A percentile compares a stretch with the other conserved stretches of the same genome.
phyloP scores from a whole-genome alignment of 2,797 vertebrate species.

The Myotis findleyi region DNA sequence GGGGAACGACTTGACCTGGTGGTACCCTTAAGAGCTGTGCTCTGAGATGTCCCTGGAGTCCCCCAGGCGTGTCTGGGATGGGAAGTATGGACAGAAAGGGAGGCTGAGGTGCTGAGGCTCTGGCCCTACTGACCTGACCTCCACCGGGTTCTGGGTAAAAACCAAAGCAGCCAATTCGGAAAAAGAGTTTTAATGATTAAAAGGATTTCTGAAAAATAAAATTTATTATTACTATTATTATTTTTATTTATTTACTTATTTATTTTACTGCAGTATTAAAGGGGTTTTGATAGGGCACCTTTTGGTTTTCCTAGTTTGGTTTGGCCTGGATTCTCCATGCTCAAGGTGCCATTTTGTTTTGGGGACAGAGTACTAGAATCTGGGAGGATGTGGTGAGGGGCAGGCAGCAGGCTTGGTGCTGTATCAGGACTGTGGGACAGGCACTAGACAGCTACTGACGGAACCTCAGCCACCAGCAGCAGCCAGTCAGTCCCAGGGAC shows the following conservation, averaged over 20 bases:
- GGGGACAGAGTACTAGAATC: background rate
- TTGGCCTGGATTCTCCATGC: background rate
- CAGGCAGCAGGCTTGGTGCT: background rate
- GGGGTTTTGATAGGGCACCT: background rate
- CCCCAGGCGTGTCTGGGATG: background rate
- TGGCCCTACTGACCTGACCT: background rate
- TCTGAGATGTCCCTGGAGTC: background rate
- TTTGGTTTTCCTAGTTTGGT: background rate
- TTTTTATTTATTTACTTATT: too few species aligned
- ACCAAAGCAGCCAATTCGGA: background rate
- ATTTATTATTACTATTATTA: too few species aligned
- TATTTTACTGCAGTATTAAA: background rate
- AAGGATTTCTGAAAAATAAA: background rate
- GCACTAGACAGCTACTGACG: background rate
- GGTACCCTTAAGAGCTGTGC: background rate
- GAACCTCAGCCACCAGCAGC: background rate
- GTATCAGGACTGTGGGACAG: background rate
- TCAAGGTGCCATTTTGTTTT: background rate
- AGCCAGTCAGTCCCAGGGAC: background rate
- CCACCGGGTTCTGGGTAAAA: background rate
- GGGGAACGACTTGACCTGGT: background rate
- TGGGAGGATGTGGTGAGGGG: background rate
- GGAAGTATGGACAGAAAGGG: background rate
- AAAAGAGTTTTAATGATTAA: background rate
- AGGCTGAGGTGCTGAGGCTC: background rate